Evolutionary conservation across 2,888 invertebrate species (phyloP), one percentile per base, ranked within the genome.

Genomic region (Dynastes tityus): DNA sequence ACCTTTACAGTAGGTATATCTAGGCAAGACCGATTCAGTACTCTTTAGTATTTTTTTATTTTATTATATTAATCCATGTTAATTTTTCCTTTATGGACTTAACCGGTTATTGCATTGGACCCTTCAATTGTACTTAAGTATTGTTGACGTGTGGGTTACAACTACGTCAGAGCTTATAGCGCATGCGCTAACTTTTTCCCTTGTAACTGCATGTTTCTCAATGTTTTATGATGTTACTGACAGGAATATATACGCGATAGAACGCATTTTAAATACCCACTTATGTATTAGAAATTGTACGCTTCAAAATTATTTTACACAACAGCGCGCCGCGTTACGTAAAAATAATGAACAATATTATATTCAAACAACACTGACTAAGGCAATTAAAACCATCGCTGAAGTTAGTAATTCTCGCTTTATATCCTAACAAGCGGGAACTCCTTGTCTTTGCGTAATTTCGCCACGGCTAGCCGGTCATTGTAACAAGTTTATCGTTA

Each of bases 321-420:
- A 67, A 67, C 16, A 13, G 63, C 29, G 45, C 5, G n/a, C 16
- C 16, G 45, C 8, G 13, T 70, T 70, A 55, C 53, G 53, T 53
- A 70, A 70, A 53, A 2, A 53, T 70, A 70, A 70, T 70, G 53
- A 70, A 70, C 70, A 51, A 70, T 70, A 70, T 70, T 70, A 70
- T 16, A 70, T 70, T 51, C 70, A 70, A 29, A 70, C 27, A 70
- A 53, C 70, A 32, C 51, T 53, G 53, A 70, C 32, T 53, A 27
- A 53, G 27, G 32, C 53, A 70, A 53, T 70, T 70, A 70, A 70
- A 70, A 9, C 8, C 45, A 45, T 27, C 32, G 63, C 29, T 40
- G n/a, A 74, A 74, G 27, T 74, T 61, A 40, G 74, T 70, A 51
- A 51, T 49, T 13, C 32, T 27, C 70, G 49, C 13, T n/a, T 70